Conservation (phyloP, 2,888 invertebrate species). For the Clitarchus hookeri region DNA sequence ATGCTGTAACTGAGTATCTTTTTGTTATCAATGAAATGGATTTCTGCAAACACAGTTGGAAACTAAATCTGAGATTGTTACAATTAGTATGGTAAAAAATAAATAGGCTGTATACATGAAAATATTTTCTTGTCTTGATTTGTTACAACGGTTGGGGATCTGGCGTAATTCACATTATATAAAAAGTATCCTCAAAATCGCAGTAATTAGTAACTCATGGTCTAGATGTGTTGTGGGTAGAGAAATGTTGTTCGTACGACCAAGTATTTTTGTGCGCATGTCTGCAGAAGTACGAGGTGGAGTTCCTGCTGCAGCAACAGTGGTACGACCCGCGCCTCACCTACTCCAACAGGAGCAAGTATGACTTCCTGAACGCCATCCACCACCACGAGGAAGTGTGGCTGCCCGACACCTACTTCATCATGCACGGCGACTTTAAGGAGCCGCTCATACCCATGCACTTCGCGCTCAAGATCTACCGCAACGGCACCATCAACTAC, state of each 20-base stretch:
- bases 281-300: slow-evolving; percentile 91
- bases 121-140: too few species aligned
- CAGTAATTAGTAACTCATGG: not conserved
- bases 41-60: too few species aligned
- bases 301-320: slow-evolving; percentile 90
- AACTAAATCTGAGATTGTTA: too few species aligned
- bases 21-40: too few species aligned
- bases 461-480: slow-evolving; percentile 88
- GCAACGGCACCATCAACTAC: slow-evolving; percentile 93
- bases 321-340: slow-evolving; percentile 90
- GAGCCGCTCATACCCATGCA: slow-evolving; percentile 91
- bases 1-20: too few species aligned
- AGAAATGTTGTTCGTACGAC: too few species aligned
- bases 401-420: slow-evolving; percentile 94
- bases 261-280: too few species aligned
- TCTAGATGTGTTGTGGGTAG: slow-evolving; percentile 44
- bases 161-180: too few species aligned
- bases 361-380: slow-evolving; percentile 88
- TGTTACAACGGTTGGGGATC: too few species aligned
- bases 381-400: slow-evolving; percentile 92
- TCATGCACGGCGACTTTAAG: slow-evolving; percentile 96
- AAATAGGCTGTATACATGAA: too few species aligned
- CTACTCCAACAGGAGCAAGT: slow-evolving; percentile 85
- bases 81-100: too few species aligned
- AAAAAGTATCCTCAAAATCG: too few species aligned